A percentile compares a stretch with the other conserved stretches of the same genome.
Conservation (phyloP, 2,797 vertebrate species). For the Pseudopleuronectes americanus region DNA sequence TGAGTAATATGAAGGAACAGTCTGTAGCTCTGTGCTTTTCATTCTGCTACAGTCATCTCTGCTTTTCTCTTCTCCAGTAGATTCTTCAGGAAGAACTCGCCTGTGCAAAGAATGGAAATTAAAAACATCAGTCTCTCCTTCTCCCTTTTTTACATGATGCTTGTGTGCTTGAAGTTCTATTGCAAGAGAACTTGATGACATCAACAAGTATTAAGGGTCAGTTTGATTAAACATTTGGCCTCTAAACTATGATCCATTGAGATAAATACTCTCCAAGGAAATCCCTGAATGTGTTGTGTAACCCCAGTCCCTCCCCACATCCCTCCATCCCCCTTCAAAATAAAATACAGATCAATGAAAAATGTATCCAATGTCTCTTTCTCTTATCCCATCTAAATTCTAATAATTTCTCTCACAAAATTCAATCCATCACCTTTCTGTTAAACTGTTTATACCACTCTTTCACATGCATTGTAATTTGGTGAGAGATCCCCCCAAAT, state of each 20-base stretch:
- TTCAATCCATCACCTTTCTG: too few relatives aligned
- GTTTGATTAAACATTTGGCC: neutral
- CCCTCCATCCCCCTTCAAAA: too few relatives aligned
- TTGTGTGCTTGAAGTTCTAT: neutral
- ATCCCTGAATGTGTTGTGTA: neutral
- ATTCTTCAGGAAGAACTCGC: conserved; percentile 98
- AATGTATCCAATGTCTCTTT: too few relatives aligned
- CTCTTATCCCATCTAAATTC: too few relatives aligned
- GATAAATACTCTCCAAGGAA: neutral
- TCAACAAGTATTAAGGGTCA: neutral
- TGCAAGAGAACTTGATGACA: neutral
- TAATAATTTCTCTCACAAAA: too few relatives aligned
- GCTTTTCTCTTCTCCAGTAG: conserved; percentile 89
- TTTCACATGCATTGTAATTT: too few relatives aligned
- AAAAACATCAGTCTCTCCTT: too few relatives aligned
- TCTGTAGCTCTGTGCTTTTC: conserved; percentile 23
- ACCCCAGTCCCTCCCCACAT: too few relatives aligned
- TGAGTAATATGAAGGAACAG: neutral
- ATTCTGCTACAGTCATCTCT: conserved; percentile 69
- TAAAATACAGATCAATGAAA: too few relatives aligned
- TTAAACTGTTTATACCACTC: too few relatives aligned
- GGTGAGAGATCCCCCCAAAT: too few relatives aligned
- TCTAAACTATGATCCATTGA: too few relatives aligned
- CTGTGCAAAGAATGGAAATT: conserved; percentile 68
- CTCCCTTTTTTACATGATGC: neutral